These are phyloP conservation scores for Apis dorsata DNA, from an alignment of 1,140 invertebrate species.

Conservation along the genomic window DNA sequence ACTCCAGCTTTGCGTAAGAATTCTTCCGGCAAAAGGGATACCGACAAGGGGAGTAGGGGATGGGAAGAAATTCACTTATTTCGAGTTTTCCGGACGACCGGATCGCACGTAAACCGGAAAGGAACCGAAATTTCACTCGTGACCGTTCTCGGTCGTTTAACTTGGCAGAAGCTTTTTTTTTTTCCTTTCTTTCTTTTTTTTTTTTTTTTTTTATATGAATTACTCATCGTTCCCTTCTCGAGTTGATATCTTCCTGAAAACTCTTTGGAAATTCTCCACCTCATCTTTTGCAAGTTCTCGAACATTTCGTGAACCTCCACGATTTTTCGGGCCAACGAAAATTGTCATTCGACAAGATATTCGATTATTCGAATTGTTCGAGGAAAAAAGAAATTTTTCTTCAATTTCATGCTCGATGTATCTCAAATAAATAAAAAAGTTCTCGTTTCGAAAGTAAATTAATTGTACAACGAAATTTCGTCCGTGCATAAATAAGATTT, in stretches of 20 bases:
- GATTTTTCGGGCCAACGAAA: background rate
- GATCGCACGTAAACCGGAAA: constrained; percentile 26
- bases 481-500: background rate
- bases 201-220: constrained; percentile 6
- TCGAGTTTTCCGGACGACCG: constrained; percentile 29
- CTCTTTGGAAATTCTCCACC: background rate
- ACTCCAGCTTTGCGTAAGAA: constrained; percentile 22
- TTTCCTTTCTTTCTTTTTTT: too few species aligned
- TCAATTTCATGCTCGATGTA: too few species aligned
- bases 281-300: background rate
- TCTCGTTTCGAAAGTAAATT: too few species aligned
- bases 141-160: constrained; percentile 31
- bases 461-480: too few species aligned
- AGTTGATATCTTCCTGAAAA: background rate
- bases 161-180: background rate
- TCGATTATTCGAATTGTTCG: too few species aligned
- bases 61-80: constrained; percentile 26
- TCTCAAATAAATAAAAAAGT: too few species aligned
- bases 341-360: too few species aligned
- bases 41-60: too few species aligned
- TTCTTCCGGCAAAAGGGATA: background rate
- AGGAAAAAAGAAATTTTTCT: too few species aligned
- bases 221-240: background rate
- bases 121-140: constrained; percentile 32
- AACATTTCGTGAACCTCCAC: background rate